phyloP scores from a whole-genome alignment of 2,113 vertebrate genomes.

The Rhea pennata region DNA sequence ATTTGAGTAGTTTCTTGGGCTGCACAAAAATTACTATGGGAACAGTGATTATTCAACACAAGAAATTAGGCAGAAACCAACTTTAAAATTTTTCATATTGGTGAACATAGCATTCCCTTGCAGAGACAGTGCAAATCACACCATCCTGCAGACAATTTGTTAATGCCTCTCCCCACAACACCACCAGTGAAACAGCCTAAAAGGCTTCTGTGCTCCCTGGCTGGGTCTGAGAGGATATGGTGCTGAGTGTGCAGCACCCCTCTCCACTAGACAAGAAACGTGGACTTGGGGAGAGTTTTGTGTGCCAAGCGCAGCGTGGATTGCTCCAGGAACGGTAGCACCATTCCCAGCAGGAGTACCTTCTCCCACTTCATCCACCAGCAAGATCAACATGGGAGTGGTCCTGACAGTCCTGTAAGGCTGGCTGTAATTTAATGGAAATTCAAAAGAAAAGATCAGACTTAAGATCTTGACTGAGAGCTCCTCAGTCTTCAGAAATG shows the following conservation, averaged over 20 bases:
- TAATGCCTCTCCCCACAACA: not conserved
- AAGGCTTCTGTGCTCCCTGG: not conserved
- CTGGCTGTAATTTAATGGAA: not conserved
- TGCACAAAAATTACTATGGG: not conserved
- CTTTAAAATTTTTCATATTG: not conserved
- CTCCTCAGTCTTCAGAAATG: not conserved
- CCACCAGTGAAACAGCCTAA: not conserved
- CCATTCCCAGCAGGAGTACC: not conserved
- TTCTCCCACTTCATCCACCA: not conserved
- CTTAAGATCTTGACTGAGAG: not conserved
- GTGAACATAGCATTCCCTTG: not conserved
- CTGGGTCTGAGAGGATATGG: not conserved
- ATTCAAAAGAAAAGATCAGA: not conserved
- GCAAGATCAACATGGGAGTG: not conserved
- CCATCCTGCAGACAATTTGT: not conserved
- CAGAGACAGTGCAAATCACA: not conserved
- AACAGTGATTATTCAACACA: not conserved
- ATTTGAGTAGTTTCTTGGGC: not conserved
- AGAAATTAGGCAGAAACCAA: not conserved
- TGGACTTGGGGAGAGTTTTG: rapidly evolving
- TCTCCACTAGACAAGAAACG: not conserved
- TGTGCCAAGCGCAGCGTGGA: not conserved
- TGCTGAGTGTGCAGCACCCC: not conserved
- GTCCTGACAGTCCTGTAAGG: not conserved
- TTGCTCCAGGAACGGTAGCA: not conserved